These are phyloP conservation scores for Doris montereyensis DNA, from an alignment of 2,888 invertebrate species.

Conservation along the genomic window DNA sequence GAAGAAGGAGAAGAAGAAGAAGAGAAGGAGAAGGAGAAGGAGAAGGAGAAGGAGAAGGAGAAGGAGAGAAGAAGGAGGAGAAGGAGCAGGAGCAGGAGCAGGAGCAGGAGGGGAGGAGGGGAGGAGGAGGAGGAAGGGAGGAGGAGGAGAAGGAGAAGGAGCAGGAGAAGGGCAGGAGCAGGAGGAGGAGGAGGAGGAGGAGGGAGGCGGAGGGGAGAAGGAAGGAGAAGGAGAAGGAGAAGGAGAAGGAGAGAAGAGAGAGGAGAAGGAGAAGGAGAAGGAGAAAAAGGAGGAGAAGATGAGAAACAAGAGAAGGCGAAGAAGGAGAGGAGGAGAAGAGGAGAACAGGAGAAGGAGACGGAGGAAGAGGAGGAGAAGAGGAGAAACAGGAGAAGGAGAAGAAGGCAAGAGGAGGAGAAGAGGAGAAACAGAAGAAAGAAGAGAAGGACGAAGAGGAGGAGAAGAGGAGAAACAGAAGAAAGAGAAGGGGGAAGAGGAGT, in stretches of 20 bases:
- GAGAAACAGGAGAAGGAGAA: too few relatives aligned
- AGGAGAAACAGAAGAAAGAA: too few relatives aligned
- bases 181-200: not conserved
- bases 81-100: not conserved
- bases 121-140: not conserved
- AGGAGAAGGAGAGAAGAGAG: constrained; percentile 9
- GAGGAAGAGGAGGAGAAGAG: too few relatives aligned
- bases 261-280: constrained; percentile 10
- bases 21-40: not conserved
- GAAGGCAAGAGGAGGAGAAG: too few relatives aligned
- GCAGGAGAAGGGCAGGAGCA: not conserved
- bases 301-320: not conserved
- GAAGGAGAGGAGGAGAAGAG: not conserved
- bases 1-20: too few relatives aligned
- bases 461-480: too few relatives aligned
- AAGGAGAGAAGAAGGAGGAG: not conserved
- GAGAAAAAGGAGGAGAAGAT: constrained; percentile 17
- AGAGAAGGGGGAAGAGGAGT: too few relatives aligned
- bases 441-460: too few relatives aligned
- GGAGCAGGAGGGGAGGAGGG: not conserved
- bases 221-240: constrained; percentile 23
- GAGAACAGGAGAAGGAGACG: not conserved
- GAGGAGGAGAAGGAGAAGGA: not conserved
- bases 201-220: constrained; percentile 11
- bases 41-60: not conserved